Base-by-base conservation (phyloP, 2,113 vertebrate species). In the Lethenteron reissneri region DNA sequence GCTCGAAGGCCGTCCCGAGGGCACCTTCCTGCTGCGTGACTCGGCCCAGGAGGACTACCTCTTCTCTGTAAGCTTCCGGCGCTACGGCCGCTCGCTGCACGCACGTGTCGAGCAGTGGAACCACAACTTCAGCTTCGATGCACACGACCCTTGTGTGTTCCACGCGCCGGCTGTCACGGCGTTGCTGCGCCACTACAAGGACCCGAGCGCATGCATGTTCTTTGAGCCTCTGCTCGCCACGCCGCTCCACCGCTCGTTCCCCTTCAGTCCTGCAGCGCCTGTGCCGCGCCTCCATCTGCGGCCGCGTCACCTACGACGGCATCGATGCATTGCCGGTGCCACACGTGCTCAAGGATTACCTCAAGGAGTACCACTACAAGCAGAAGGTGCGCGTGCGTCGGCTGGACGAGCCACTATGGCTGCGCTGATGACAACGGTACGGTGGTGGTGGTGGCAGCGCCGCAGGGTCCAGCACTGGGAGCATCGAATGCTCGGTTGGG, bases 301-400 rank as follows among this genome's bases (percentile, higher is more conserved):
- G 84, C 75, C 88, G 86, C 82, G 90, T 89, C 75, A 91, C 92
- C 0, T 99, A 99, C 1, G 95, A 99, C 71, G 92, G 92, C 10
- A 95, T 99, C 2, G 90, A 92, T 76, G 85, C 83, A 73, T 85
- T 99, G 74, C 95, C 90, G 72, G 81, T 97, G 73, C 95, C 95
- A n/a, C 86, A 88, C 3, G 83, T 87, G 81, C 79, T 99, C 80
- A 90, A 95, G 83, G 92, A 97, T 85, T 97, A 97, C 81, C 84
- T 99, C 76, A 97, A 97, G 82, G 92, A 97, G 79, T 99, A 99
- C 87, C 95, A 99, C 80, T 99, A 99, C 83, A 96, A 99, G 81
- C 95, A 97, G 76, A 99, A 99, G 83, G 95, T 99, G 77, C 85
- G 92, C 78, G 91, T 97, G 77, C 89, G 95, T 81, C 95, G 95